Evolutionary conservation across 2,113 vertebrate genomes (phyloP), one percentile per base, ranked within the genome.

Genomic region (Nibea albiflora): DNA sequence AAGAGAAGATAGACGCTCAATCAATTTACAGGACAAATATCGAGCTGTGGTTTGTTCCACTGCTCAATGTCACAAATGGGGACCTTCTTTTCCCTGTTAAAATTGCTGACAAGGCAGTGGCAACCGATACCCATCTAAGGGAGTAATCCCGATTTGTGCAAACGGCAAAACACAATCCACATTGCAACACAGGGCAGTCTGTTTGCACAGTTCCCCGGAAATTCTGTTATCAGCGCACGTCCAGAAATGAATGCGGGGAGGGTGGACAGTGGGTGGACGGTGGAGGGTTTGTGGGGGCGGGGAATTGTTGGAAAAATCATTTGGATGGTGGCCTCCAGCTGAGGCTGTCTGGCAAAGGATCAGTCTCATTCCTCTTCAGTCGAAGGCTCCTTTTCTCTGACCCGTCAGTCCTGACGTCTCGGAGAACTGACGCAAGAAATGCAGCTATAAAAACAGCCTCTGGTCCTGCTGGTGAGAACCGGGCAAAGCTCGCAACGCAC

Each of bases 391-490:
- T 87, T 90, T 90, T 92, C 89, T 93, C 81, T 80, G 73, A 81
- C 63, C 83, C 62, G 72, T 91, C 91, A 94, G 73, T 65, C 63
- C 83, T 57, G 84, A 89, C 78, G 76, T 90, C 84, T 88, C 46
- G 0, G 81, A 67, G 86, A 91, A 85, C 88, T 90, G 89, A 93
- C 64, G 77, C 83, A 88, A 90, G 75, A 85, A 28, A 70, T 56
- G 80, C 89, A 76, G 84, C 90, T 88, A 91, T 76, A 47, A 88
- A 93, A 92, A 92, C 78, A 83, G 89, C 73, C 85, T 86, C 89
- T 88, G 83, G 88, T 94, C 93, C 92, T 88, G 92, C 92, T 94
- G 93, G 92, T 94, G 91, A 90, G 93, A 94, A 94, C 85, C 69
- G 87, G 89, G 77, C 76, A 83, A 67, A 76, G 60, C 81, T 86